Evolutionary conservation across 2,113 vertebrate genomes (phyloP).

Genomic region (Hiodon alosoides): DNA sequence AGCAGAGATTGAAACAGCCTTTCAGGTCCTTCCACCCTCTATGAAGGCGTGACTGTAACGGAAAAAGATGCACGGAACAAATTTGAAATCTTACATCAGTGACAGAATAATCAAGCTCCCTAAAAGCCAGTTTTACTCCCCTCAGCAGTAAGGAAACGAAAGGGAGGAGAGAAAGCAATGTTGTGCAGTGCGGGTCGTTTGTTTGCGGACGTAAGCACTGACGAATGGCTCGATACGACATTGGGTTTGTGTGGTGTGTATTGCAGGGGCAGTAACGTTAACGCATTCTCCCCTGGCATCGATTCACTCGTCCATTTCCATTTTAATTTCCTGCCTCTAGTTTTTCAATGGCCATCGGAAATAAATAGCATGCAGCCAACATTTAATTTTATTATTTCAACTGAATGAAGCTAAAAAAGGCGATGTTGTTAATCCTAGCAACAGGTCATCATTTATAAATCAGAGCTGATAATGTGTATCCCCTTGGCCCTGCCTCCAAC

Average conservation of each 20-base stretch:
- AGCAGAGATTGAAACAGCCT: slow-evolving; percentile 3
- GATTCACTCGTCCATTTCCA: slow-evolving; percentile 1
- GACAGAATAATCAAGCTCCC: slow-evolving; percentile 14
- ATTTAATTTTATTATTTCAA: not conserved
- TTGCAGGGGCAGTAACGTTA: not conserved
- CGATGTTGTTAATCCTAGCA: not conserved
- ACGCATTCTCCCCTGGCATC: slow-evolving; percentile 3
- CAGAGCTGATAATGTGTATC: slow-evolving; percentile 12
- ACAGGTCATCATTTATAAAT: slow-evolving; percentile 8
- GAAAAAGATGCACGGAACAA: slow-evolving; percentile 15
- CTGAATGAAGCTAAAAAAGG: slow-evolving; percentile 1
- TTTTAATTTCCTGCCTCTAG: slow-evolving; percentile 6
- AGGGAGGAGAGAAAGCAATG: not conserved
- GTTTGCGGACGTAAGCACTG: not conserved
- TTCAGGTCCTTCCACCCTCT: slow-evolving; percentile 2
- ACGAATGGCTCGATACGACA: not conserved
- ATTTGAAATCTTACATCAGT: not conserved
- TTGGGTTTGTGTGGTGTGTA: not conserved
- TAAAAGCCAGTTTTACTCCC: slow-evolving; percentile 12
- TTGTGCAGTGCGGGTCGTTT: slow-evolving; percentile 6
- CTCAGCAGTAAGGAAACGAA: slow-evolving; percentile 18
- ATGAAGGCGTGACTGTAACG: not conserved
- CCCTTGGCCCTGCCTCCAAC: slow-evolving; percentile 3
- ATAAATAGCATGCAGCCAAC: not conserved
- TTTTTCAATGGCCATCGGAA: not conserved